Evolutionary conservation across 92 coral and sea anemone genomes (phyloP).

Genomic region (Metridium senile): DNA sequence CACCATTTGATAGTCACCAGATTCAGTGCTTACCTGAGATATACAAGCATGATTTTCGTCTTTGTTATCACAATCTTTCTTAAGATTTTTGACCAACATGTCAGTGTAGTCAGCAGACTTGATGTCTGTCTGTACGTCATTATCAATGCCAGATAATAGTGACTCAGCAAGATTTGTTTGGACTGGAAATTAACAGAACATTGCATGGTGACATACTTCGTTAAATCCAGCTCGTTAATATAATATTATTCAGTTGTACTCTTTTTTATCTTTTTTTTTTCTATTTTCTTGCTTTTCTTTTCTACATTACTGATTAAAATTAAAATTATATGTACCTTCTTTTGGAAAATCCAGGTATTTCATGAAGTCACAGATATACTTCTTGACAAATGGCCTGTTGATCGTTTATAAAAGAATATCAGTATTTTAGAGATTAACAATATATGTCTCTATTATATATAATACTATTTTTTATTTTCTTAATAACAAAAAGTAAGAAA

Average conservation of each 20-base stretch:
- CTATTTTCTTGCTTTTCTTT: too few relatives aligned
- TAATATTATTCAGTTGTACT: too few relatives aligned
- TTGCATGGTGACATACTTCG: too few relatives aligned
- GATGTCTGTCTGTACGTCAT: neutral
- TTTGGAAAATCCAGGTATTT: constrained; percentile 29
- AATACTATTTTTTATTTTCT: too few relatives aligned
- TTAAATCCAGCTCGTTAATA: too few relatives aligned
- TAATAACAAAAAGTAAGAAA: too few relatives aligned
- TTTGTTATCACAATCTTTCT: constrained; percentile 14
- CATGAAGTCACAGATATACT: constrained; percentile 18
- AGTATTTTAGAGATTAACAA: neutral
- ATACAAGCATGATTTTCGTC: constrained; percentile 12
- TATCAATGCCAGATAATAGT: constrained; percentile 4
- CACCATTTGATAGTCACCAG: too few relatives aligned
- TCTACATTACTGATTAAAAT: too few relatives aligned
- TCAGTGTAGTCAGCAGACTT: neutral
- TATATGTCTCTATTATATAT: neutral
- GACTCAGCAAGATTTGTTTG: constrained; percentile 4
- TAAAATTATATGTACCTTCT: constrained; percentile 7
- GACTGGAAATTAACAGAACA: neutral
- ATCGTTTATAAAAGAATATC: neutral
- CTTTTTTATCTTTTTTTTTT: too few relatives aligned
- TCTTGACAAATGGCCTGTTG: constrained; percentile 23
- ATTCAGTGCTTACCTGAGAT: constrained; percentile 23
- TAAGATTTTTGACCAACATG: constrained; percentile 1